Base-by-base conservation (phyloP, 1,140 invertebrate genomes). In the Cyrtorhinus lividipennis region DNA sequence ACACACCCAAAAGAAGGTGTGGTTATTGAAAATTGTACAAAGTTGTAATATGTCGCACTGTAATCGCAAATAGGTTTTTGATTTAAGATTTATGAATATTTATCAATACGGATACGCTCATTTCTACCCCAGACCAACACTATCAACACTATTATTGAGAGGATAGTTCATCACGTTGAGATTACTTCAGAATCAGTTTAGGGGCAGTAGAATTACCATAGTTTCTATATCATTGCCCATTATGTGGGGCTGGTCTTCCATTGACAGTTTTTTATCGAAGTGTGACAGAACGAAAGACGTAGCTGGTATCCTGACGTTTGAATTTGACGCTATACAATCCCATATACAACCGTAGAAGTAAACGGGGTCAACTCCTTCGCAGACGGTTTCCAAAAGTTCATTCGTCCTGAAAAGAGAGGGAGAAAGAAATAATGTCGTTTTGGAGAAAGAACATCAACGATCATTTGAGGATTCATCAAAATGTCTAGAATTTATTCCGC, bases 321-420 rank as follows among this genome's bases (percentile, higher is more conserved):
- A 85, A 76, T 90, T 91, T 25, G 85, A 85, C 25, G 86, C 79
- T 22, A 94, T 79, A 71, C 87, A 88, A 70, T 93, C 86, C 92
- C 92, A 95, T 1, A 95, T 75, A 69, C 88, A 90, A 0, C 86
- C 86, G 73, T 92, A 95, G 74, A 94, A 95, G 69, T 86, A 85
- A 64, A 78, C 79, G 0, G 81, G 76, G 60, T 85, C 87, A 25
- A 92, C 88, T n/a, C 85, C 86, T 27, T 84, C 80, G 70, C 87
- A 88, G 20, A 90, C 86, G 72, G 87, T 82, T 67, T 88, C 87
- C 23, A 93, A 71, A 48, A 94, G 75, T 12, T 76, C 73, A 72
- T 88, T 88, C 0, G 88, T 88, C 59, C 87, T 85, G 67, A 24
- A 75, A 38, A 38, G n/a, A n/a, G n/a, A n/a, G n/a, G n/a, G n/a